Base-by-base conservation (phyloP, 2,113 vertebrate genomes). In the Nothobranchius furzeri region DNA sequence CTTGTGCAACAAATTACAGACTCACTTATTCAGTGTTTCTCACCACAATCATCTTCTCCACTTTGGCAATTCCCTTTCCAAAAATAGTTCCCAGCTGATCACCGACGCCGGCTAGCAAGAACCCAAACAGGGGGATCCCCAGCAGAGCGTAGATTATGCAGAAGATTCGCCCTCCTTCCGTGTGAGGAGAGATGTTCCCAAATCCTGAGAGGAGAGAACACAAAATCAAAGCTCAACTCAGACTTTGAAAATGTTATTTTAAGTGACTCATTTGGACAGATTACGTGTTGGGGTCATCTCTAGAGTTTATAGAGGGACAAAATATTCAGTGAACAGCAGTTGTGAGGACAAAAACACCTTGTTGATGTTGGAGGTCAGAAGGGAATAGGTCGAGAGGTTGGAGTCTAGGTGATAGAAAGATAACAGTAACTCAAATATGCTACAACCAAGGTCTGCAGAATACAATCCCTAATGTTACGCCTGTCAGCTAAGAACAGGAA, bases 81-180 rank as follows among this genome's bases (percentile, higher is more conserved):
- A 99, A 99, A 80, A 99, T 97, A 43, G 98, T 99, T 56, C 98
- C 98, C 65, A 99, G 85, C 79, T 99, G 98, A 83, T 99, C 98
- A 63, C 98, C 98, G 56, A 99, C 98, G 68, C 98, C 98, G 66
- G 98, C 97, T 92, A 99, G 84, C 24, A 99, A 87, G 92, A 99
- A 99, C 52, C 98, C 98, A 85, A 99, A 99, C 2, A 99, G 93
- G 17, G 98, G 98, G 80, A 99, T 99, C 88, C 98, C 98, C 85
- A 99, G 60, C 89, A 99, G 94, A 77, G 98, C 97, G 79, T 99
- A 99, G 81, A 99, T 95, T 78, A 99, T 98, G 68, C 98, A 99
- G 92, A 99, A 99, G 90, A 98, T 98, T 76, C 96, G 94, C 9
- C 98, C 98, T 53, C 96, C 96, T 92, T 97, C 94, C 66, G 98